Base-by-base conservation (phyloP, 2,113 vertebrate species). In the Trinectes maculatus region DNA sequence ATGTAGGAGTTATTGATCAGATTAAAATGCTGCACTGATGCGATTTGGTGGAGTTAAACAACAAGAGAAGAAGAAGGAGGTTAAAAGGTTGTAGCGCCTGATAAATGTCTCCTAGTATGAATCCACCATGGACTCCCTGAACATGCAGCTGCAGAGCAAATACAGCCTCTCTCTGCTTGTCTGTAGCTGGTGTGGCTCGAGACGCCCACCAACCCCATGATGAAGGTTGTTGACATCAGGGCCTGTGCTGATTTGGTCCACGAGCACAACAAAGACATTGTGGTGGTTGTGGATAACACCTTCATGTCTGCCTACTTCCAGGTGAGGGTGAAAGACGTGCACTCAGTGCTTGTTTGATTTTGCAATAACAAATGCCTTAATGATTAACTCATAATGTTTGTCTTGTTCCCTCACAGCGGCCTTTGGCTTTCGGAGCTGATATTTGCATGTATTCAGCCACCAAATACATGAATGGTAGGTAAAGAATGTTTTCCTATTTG, bases 301-400 rank as follows among this genome's bases (percentile, higher is more conserved):
- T 99, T 99, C 48, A 98, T 98, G 97, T 99, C 98, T 0, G 75
- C 98, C 0, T 99, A 95, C 71, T 99, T 99, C 87, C 97, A 99
- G 95, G 98, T 99, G 61, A 77, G 67, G 9, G 26, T 6, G 12
- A 11, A 33, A 19, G 24, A n/a, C 24, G 29, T 10, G 19, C 13
- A 21, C 51, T 62, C 67, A 10, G 16, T 4, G 15, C 18, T 16
- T 39, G 15, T 16, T 53, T 58, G 36, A 64, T 5, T 56, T 22
- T 51, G 6, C 31, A 71, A 22, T 5, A 0, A 61, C 1, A 34
- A 24, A 39, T 43, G 1, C 6, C 29, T 65, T 5, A 66, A 54
- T 63, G 5, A 83, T 71, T 79, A 78, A 74, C 72, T 36, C 6
- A 0, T n/a, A 43, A 13, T 77, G 21, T 71, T 90, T 92, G 63